phyloP scores from a whole-genome alignment of 1,140 invertebrate species.

The Aleiodes sp. region DNA sequence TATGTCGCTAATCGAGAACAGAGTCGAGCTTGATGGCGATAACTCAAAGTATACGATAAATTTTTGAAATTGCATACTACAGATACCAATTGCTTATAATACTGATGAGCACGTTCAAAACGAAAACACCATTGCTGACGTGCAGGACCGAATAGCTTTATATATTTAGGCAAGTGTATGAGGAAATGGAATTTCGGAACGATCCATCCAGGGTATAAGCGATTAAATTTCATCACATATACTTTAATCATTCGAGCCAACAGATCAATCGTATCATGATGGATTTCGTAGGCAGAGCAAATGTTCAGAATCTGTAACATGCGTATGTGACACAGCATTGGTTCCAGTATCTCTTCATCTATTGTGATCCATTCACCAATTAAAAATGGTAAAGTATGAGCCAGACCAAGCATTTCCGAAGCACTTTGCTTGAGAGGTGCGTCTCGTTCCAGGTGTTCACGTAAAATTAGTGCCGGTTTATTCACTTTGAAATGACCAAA shows the following conservation, averaged over 20 bases:
- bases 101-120: constrained; percentile 38
- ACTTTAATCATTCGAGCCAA: constrained; percentile 36
- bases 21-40: constrained; percentile 33
- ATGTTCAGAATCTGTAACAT: constrained; percentile 36
- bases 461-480: constrained; percentile 29
- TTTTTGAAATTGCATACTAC: constrained; percentile 38
- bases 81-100: constrained; percentile 34
- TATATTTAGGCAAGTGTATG: constrained; percentile 36
- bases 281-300: constrained; percentile 33
- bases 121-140: constrained; percentile 41
- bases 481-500: constrained; percentile 36
- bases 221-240: constrained; percentile 25
- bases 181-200: constrained; percentile 44
- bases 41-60: constrained; percentile 27
- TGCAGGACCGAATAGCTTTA: constrained; percentile 38
- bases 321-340: constrained; percentile 4
- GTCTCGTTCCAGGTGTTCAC: constrained; percentile 25
- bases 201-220: constrained; percentile 32
- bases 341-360: constrained; percentile 16
- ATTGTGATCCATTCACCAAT: constrained; percentile 31
- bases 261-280: constrained; percentile 22
- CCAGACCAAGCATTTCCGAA: constrained; percentile 36
- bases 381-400: constrained; percentile 39
- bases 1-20: constrained; percentile 5
- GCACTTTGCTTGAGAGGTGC: constrained; percentile 37